These are phyloP conservation scores for Falcaria lacertinaria DNA, from an alignment of 2,888 invertebrate genomes.

Conservation along the genomic window DNA sequence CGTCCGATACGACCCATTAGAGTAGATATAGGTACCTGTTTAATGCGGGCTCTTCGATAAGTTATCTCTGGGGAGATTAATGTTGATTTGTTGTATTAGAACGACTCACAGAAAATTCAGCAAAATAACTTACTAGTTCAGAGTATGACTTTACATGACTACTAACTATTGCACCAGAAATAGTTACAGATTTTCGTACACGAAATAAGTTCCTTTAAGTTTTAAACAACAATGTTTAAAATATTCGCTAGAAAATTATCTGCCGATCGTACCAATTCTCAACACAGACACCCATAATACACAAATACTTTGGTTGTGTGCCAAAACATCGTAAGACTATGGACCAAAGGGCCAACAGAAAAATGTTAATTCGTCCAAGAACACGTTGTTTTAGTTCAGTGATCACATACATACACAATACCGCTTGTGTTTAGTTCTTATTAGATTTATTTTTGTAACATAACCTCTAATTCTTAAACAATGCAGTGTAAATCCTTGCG, in stretches of 20 bases:
- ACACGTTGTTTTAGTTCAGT: neutral
- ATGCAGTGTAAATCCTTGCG: slow-evolving; percentile 23
- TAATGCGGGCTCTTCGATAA: neutral
- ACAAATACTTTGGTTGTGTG: slow-evolving; percentile 36
- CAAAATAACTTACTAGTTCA: neutral
- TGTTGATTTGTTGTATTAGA: neutral
- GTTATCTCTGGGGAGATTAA: neutral
- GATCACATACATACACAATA: neutral
- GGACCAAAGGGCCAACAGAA: slow-evolving; percentile 32
- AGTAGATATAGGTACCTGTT: neutral
- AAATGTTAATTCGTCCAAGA: slow-evolving; percentile 20
- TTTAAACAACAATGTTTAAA: neutral
- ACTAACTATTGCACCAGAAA: too few relatives aligned
- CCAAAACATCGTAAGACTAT: slow-evolving; percentile 37
- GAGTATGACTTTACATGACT: too few relatives aligned
- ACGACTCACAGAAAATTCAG: too few relatives aligned
- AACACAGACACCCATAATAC: slow-evolving; percentile 6
- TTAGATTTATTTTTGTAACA: slow-evolving; percentile 43
- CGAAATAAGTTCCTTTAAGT: too few relatives aligned
- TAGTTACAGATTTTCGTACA: too few relatives aligned
- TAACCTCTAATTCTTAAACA: slow-evolving; percentile 67
- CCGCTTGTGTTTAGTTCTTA: slow-evolving; percentile 12
- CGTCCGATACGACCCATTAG: neutral
- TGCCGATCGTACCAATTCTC: neutral
- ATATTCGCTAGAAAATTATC: neutral